These are phyloP conservation scores for Drosophila conformis DNA, from an alignment of 2,888 invertebrate genomes.

Conservation along the genomic window DNA sequence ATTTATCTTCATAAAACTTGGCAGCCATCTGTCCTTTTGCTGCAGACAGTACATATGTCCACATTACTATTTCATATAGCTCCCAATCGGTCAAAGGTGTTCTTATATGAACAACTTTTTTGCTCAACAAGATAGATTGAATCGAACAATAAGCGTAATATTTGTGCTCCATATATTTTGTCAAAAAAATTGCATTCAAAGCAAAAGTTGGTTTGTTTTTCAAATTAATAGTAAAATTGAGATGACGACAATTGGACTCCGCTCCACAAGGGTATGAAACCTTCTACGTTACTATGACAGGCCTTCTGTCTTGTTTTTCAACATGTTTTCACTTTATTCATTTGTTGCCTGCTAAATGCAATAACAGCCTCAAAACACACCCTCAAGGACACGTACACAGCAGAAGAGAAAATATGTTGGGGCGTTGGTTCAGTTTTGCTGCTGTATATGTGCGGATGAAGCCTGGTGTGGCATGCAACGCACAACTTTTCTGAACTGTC, in stretches of 20 bases:
- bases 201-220: background rate
- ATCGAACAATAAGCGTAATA: background rate
- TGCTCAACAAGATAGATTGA: background rate
- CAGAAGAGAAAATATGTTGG: background rate
- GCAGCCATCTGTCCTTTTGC: background rate
- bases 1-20: background rate
- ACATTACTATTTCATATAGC: background rate
- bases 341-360: constrained; percentile 12
- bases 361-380: constrained; percentile 8
- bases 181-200: background rate
- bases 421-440: constrained; percentile 9
- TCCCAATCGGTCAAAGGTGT: background rate
- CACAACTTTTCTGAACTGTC: constrained; percentile 39
- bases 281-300: background rate
- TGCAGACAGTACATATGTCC: background rate
- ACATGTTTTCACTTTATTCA: background rate
- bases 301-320: background rate
- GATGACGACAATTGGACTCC: background rate
- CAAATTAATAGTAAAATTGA: background rate
- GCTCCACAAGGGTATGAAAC: background rate
- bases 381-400: too few species aligned
- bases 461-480: constrained; percentile 22
- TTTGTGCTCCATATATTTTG: background rate
- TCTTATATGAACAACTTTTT: background rate
- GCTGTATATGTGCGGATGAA: background rate